Conservation (phyloP, 2,113 vertebrate species). For the Ptychochromis oligacanthus region DNA sequence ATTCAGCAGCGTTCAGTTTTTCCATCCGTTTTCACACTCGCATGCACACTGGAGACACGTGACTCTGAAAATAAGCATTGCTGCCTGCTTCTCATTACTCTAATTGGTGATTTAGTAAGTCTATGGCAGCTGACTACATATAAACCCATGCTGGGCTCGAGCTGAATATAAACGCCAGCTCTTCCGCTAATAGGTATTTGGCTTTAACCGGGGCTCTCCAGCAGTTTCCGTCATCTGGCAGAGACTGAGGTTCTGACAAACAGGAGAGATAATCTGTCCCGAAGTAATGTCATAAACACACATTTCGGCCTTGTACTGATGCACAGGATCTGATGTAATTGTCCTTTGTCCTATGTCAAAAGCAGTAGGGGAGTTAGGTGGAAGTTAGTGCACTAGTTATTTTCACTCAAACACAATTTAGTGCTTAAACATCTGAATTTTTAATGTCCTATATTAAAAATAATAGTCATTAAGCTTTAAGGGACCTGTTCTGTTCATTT, state of each 20-base stretch:
- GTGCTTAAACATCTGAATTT: background rate
- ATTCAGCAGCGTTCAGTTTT: background rate
- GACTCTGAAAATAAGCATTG: constrained; percentile 34
- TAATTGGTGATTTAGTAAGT: constrained; percentile 57
- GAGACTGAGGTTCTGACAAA: background rate
- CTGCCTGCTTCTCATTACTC: constrained; percentile 55
- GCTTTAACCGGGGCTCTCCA: constrained; percentile 15
- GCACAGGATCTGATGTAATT: constrained; percentile 8
- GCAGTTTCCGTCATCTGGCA: constrained; percentile 40
- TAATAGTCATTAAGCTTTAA: background rate
- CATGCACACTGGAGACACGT: constrained; percentile 29
- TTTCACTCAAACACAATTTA: background rate
- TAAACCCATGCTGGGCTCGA: constrained; percentile 28
- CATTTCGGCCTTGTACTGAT: background rate
- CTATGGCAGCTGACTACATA: constrained; percentile 46
- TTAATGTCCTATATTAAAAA: background rate
- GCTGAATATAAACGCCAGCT: constrained; percentile 33
- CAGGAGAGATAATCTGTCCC: constrained; percentile 31
- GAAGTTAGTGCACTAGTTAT: background rate
- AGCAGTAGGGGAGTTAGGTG: background rate
- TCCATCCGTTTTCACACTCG: constrained; percentile 45
- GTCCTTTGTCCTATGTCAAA: constrained; percentile 9
- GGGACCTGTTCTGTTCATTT: background rate
- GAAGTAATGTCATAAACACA: constrained; percentile 33
- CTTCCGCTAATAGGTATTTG: constrained; percentile 31